Percentiles rank a stretch among this genome's conserved stretches.
Evolutionary conservation across 1,140 invertebrate genomes (phyloP).

Genomic region (Brachionus rubens): DNA sequence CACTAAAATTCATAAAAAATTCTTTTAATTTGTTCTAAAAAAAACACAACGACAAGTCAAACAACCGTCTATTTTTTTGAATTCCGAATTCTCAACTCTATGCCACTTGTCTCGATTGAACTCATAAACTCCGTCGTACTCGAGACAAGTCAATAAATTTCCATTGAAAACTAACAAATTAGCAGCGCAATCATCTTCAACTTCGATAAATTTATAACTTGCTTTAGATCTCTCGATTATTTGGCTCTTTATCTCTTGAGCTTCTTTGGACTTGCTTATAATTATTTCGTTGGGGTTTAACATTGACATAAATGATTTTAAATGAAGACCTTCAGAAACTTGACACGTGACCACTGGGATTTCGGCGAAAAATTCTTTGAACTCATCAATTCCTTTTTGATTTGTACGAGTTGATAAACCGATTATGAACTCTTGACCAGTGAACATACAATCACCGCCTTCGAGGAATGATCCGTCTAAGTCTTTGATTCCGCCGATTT

Average conservation of each 20-base stretch:
- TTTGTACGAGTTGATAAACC: constrained; percentile 35
- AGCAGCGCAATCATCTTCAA: constrained; percentile 6
- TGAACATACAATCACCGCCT: constrained; percentile 34
- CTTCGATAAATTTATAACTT: constrained; percentile 7
- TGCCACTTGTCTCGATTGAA: not conserved
- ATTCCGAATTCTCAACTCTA: constrained; percentile 23
- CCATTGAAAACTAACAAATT: constrained; percentile 22
- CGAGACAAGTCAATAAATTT: not conserved
- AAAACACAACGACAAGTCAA: constrained; percentile 36
- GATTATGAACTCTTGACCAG: constrained; percentile 20
- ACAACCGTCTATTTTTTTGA: constrained; percentile 37
- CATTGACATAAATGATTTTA: constrained; percentile 38
- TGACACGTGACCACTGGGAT: constrained; percentile 1
- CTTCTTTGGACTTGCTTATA: not conserved
- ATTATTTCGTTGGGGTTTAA: not conserved
- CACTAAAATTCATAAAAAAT: no score
- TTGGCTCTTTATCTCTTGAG: not conserved
- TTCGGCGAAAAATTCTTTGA: not conserved
- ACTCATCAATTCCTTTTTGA: not conserved
- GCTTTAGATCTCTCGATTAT: not conserved
- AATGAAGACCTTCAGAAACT: not conserved
- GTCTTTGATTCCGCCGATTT: not conserved
- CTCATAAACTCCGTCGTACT: not conserved
- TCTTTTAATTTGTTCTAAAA: no score
- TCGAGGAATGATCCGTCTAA: not conserved